Base-by-base conservation (phyloP, 2,113 vertebrate species). In the Pteropus alecto region DNA sequence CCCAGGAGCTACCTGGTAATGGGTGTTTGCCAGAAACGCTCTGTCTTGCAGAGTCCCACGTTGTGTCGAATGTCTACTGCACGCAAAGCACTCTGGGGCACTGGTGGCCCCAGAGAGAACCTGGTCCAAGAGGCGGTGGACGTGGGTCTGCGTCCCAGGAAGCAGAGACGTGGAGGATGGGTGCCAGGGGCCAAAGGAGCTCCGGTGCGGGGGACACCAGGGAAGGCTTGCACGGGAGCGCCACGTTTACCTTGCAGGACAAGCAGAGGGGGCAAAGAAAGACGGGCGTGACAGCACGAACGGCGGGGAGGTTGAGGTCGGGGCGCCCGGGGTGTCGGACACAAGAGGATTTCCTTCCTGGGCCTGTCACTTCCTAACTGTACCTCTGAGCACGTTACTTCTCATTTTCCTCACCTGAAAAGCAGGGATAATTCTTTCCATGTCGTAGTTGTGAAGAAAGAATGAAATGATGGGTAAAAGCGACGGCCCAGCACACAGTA, bases 171-270 rank as follows among this genome's bases (percentile, higher is more conserved):
- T 1, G 6, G 43, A 58, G 30, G 71, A 26, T 8, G 54, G 54
- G 1, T 0, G 13, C 35, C 2, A 6, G 0, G 21, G 43, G 46
- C 30, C 28, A 1, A 9, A 10, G 11, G 58, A 63, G 21, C 30
- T 19, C 61, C 54, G 68, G 12, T 7, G 14, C 9, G 18, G 61
- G 35, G 79, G 38, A 18, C 2, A 9, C 18, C 9, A 3, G 70
- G 35, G 48, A 60, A 30, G 60, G 48, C 33, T 78, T 46, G 28
- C 9, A 5, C 0, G 3, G 24, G 24, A 43, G 12, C 3, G 16
- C 14, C 21, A n/a, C 5, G 1, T 14, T 48, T 1, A 41, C 38
- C 54, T 7, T 77, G 74, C 9, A 33, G 30, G 48, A 61, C 4
- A 5, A 30, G 56, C 2, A 82, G 15, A 16, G 46, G 56, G 41